These are phyloP conservation scores for Drosophila tropicalis DNA, from an alignment of 1,140 invertebrate genomes.

Conservation along the genomic window DNA sequence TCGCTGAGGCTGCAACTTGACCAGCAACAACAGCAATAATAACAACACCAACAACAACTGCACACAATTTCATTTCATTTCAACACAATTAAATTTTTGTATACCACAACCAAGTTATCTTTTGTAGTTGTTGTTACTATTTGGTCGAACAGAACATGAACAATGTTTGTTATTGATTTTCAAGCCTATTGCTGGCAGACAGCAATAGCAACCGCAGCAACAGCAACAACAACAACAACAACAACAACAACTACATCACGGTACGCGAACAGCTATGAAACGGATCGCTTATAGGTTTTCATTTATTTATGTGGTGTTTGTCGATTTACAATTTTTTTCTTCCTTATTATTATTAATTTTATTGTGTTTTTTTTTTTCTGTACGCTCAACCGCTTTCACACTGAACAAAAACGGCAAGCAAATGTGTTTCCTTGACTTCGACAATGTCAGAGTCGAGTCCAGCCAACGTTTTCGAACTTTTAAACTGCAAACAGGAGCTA, in stretches of 20 bases:
- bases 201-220: neutral
- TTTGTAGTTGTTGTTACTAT: constrained; percentile 41
- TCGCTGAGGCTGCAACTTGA: constrained; percentile 29
- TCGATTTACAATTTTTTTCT: constrained; percentile 26
- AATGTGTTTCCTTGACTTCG: too few relatives aligned
- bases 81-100: constrained; percentile 71
- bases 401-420: neutral
- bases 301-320: constrained; percentile 69
- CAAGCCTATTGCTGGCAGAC: neutral
- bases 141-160: constrained; percentile 24
- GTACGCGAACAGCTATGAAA: neutral
- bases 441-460: too few relatives aligned
- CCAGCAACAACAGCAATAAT: constrained; percentile 9
- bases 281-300: constrained; percentile 46
- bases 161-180: constrained; percentile 57
- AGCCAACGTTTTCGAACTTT: too few relatives aligned
- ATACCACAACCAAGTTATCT: constrained; percentile 54
- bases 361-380: constrained; percentile 34
- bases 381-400: neutral
- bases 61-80: constrained; percentile 58
- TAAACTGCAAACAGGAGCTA: too few relatives aligned
- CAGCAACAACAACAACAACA: neutral
- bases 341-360: constrained; percentile 32
- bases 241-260: neutral
- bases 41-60: constrained; percentile 33